A percentile compares a stretch with the other conserved stretches of the same genome.
Evolutionary conservation across 2,113 vertebrate genomes (phyloP).

Genomic region (Arenaria interpres): DNA sequence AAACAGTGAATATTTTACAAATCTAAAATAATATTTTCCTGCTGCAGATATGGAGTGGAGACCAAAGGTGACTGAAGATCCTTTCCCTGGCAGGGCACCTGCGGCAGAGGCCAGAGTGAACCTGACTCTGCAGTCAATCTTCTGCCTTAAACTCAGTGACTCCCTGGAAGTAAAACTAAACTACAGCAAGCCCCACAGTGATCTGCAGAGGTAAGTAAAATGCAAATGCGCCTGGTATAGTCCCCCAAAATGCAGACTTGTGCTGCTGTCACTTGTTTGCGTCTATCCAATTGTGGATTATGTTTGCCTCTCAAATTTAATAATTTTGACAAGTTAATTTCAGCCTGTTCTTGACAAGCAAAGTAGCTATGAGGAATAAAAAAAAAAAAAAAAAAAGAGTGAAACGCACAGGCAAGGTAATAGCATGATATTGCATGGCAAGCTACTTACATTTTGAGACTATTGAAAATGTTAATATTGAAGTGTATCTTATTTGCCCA

Average conservation of each 20-base stretch:
- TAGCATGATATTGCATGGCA: background rate
- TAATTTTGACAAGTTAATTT: constrained; percentile 58
- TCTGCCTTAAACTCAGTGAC: background rate
- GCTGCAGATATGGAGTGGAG: accelerated
- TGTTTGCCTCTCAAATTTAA: constrained; percentile 31
- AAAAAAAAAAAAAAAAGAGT: background rate
- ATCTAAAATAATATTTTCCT: background rate
- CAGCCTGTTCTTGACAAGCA: constrained; percentile 1
- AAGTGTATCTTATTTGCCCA: background rate
- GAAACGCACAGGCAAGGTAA: background rate
- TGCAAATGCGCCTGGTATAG: background rate
- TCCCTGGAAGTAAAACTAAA: background rate
- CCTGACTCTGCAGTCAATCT: background rate
- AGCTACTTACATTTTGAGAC: background rate
- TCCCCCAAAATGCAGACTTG: background rate
- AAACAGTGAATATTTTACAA: constrained; percentile 19
- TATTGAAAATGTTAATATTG: background rate
- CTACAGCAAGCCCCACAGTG: background rate
- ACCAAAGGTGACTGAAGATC: background rate
- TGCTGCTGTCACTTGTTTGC: constrained; percentile 12
- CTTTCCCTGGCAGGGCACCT: background rate
- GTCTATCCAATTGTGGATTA: constrained; percentile 6
- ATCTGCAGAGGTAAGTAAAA: background rate
- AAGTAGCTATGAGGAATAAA: background rate
- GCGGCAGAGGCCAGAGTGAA: accelerated